These are phyloP conservation scores for Riparia riparia DNA, from an alignment of 2,113 vertebrate species.

Conservation along the genomic window DNA sequence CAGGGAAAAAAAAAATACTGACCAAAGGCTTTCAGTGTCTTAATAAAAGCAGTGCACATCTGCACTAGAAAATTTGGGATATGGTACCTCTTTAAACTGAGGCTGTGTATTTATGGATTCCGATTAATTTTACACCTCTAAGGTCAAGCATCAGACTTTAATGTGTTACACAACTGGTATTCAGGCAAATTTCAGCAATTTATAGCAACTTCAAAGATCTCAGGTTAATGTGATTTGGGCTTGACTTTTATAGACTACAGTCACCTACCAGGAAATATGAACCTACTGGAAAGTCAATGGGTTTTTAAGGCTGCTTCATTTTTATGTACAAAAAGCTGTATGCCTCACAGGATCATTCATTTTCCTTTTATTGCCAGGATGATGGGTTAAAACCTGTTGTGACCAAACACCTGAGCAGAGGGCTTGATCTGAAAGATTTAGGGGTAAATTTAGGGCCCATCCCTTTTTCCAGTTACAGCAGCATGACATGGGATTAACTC, in stretches of 20 bases:
- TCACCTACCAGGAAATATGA: slow-evolving; percentile 50
- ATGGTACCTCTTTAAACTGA: background rate
- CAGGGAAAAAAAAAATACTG: background rate
- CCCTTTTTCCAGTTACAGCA: background rate
- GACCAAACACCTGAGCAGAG: slow-evolving; percentile 42
- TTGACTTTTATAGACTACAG: slow-evolving; percentile 46
- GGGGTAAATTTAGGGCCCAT: background rate
- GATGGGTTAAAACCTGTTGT: slow-evolving; percentile 38
- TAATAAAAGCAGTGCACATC: background rate
- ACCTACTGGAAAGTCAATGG: slow-evolving; percentile 54
- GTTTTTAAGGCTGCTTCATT: slow-evolving; percentile 59
- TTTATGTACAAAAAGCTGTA: slow-evolving; percentile 34
- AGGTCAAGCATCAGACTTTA: background rate
- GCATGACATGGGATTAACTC: background rate
- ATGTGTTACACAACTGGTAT: background rate
- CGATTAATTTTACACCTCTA: background rate
- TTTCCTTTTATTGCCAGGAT: slow-evolving; percentile 32
- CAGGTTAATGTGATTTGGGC: background rate
- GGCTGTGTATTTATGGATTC: background rate
- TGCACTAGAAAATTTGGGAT: background rate
- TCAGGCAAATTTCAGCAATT: slow-evolving; percentile 46
- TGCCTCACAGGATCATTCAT: slow-evolving; percentile 1
- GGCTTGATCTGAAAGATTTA: slow-evolving; percentile 47
- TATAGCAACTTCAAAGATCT: slow-evolving; percentile 21
- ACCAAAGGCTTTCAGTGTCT: background rate